Evolutionary conservation across 2,888 invertebrate species (phyloP), one percentile per base, ranked within the genome.

Genomic region (Netelia melanura): DNA sequence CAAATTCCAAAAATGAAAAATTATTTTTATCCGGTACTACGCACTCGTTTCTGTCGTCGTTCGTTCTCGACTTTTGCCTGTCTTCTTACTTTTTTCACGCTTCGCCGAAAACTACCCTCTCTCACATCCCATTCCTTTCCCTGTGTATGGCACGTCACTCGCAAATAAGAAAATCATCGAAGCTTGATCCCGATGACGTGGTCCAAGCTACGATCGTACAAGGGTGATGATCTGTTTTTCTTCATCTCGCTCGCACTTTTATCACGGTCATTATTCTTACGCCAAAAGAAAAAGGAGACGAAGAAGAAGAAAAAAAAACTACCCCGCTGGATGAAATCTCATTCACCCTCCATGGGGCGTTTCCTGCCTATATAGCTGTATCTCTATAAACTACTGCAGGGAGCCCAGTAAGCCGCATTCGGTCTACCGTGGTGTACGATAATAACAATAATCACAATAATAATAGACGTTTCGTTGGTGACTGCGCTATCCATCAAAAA

Each of bases 201-300:
- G 14, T 25, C 17, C 61, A 10, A 14, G 21, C 30, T 17, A 75
- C 65, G 58, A 71, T 75, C 68, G 62, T 56, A 25, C 48, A 30
- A 43, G 74, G 68, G 67, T 72, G 61, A 38, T 62, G 75, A 72
- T 77, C 30, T 14, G 23, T 44, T 14, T 11, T 21, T 11, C 52
- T 79, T 44, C 56, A 52, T 64, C 58, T 70, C 43, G 6, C 71
- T 80, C 56, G 65, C 71, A 67, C 76, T 80, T 84, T 84, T 84
- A 84, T 84, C 76, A 62, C 80, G 10, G 76, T 76, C 76, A 76
- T 83, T 84, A 80, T 80, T 84, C 80, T 84, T 76, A 30, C 25
- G 61, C 25, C 14, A 14, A 48, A 48, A 14, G 48, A 48, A 48
- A 48, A 48, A 48, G 14, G 9, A 48, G 1, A 30, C 1, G 3